Evolutionary conservation across 1,140 invertebrate genomes (phyloP).

Genomic region (Kradibia gibbosae): DNA sequence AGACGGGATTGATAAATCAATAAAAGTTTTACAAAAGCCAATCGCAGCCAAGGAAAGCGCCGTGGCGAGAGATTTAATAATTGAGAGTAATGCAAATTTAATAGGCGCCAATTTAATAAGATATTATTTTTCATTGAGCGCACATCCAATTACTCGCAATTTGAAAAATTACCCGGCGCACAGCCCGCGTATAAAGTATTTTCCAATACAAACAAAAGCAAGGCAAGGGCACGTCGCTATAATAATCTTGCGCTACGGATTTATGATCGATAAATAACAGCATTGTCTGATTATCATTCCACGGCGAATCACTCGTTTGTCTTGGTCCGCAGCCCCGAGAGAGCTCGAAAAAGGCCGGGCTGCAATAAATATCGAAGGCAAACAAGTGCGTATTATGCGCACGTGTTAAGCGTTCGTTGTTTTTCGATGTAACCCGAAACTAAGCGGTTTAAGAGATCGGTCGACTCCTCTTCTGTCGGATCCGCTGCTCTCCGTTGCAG

Average conservation of each 20-base stretch:
- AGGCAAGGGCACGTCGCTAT: constrained; percentile 24
- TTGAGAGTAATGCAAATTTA: constrained; percentile 28
- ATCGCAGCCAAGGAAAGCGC: background rate
- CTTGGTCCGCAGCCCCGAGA: constrained; percentile 7
- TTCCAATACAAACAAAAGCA: constrained; percentile 8
- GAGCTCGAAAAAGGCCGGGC: background rate
- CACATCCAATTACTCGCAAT: constrained; percentile 54
- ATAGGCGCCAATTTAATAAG: constrained; percentile 11
- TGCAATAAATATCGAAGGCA: constrained; percentile 61
- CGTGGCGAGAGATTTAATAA: background rate
- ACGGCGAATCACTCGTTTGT: constrained; percentile 43
- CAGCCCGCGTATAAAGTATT: constrained; percentile 33
- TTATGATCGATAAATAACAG: constrained; percentile 50
- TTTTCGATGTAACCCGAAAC: constrained; percentile 73
- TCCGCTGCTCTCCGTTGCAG: background rate
- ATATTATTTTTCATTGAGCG: constrained; percentile 27
- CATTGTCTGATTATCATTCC: constrained; percentile 45
- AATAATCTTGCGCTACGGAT: constrained; percentile 39
- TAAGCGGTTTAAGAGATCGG: constrained; percentile 73
- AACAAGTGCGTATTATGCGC: constrained; percentile 69
- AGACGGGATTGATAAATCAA: constrained; percentile 10
- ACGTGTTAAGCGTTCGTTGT: constrained; percentile 69
- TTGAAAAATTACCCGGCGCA: constrained; percentile 39
- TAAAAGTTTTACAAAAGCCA: background rate
- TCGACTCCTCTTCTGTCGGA: background rate